Base-by-base conservation (phyloP, 2,797 vertebrate species). In the Petrocephalus schoutedeni region DNA sequence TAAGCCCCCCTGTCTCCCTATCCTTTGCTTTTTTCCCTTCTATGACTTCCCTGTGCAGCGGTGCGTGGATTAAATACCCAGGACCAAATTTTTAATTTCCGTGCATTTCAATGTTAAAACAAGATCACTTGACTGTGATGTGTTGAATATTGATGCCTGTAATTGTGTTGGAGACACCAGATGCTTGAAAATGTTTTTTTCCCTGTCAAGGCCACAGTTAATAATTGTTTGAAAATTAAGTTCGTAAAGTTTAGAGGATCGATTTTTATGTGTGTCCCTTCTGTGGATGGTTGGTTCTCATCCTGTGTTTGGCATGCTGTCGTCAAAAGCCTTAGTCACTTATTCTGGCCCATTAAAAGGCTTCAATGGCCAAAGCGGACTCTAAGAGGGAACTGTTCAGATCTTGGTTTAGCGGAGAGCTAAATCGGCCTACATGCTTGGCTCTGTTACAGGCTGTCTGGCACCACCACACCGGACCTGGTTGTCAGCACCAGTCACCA, bases 401-500 rank as follows among this genome's bases (percentile, higher is more conserved):
- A 91, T 45, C 88, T 87, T 92, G 92, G 90, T 92, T 91, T 87
- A 91, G 87, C 87, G 89, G 87, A 89, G 89, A 54, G 9, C 19
- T 61, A 45, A 57, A 36, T 28, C 32, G 51, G 54, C 9, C 14
- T 87, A 77, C 4, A n/a, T 49, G 3, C 91, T 8, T 91, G 58
- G 67, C 83, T 89, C 90, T 89, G 80, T 89, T 89, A 10, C 90
- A 99, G 98, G 91, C 95, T 99, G 87, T 99, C 98, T 83, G 98
- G 98, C 59, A 97, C 96, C 0, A 97, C 95, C 0, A 98, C 99
- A 87, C 98, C 98, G 5, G 98, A 99, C 92, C 97, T 99, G 10
- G 98, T 99, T 67, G 98, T 99, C 87, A 99, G 98, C 95, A 98
- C 98, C 86, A 97, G 97, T 92, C 97, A 98, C 92, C 98, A 98